These are phyloP conservation scores for Pelmatolapia mariae DNA, from an alignment of 2,113 vertebrate species.

Conservation along the genomic window DNA sequence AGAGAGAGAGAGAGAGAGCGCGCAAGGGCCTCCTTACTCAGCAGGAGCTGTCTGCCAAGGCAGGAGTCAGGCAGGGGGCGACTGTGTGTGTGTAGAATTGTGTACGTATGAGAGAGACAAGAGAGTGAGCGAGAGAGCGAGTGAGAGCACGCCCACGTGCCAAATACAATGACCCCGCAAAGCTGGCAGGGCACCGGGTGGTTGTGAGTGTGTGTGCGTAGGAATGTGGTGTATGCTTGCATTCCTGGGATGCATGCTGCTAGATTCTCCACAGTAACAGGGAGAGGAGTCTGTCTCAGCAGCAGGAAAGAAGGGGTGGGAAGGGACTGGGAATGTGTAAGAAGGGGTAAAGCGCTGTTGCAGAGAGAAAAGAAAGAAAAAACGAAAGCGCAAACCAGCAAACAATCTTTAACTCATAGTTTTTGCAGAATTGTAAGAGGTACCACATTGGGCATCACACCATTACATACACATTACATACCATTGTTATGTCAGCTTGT, in stretches of 20 bases:
- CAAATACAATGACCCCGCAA: constrained; percentile 69
- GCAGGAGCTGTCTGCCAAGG: constrained; percentile 67
- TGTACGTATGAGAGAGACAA: not conserved
- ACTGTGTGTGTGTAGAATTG: not conserved
- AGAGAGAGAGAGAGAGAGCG: not conserved
- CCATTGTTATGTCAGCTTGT: not conserved
- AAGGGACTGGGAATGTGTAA: not conserved
- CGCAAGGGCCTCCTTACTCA: constrained; percentile 56
- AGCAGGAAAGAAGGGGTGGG: not conserved
- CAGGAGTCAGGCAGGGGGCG: constrained; percentile 59
- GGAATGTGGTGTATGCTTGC: constrained; percentile 44
- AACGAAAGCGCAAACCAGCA: not conserved
- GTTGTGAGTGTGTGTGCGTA: not conserved
- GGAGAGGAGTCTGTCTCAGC: constrained; percentile 7
- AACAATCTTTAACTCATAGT: not conserved
- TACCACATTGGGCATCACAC: not conserved
- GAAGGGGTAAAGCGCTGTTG: not conserved
- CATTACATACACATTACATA: not conserved
- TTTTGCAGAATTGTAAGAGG: not conserved
- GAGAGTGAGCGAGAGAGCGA: not conserved
- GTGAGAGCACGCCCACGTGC: constrained; percentile 65
- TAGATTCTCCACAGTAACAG: constrained; percentile 45
- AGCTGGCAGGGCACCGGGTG: constrained; percentile 57
- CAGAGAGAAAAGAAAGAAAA: not conserved
- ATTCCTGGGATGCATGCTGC: constrained; percentile 56